Evolutionary conservation across 92 coral and sea anemone species (phyloP).

Genomic region (Muricea muricata): DNA sequence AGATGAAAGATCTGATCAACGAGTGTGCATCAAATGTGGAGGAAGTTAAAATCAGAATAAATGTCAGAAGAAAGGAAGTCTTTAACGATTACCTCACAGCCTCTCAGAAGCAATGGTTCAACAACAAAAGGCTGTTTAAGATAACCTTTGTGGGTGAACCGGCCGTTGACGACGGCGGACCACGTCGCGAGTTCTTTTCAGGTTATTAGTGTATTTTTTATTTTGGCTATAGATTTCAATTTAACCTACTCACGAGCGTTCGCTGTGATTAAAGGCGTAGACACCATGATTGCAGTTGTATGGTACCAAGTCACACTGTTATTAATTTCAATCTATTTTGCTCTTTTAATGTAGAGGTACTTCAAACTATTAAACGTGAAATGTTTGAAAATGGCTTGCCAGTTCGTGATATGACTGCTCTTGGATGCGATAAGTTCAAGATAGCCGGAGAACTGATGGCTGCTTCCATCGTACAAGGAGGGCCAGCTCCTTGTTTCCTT

Average conservation of each 20-base stretch:
- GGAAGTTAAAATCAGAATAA: constrained; percentile 41
- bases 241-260: too few species aligned
- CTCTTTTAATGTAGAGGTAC: background rate
- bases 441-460: constrained; percentile 7
- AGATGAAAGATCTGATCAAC: background rate
- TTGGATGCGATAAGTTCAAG: background rate
- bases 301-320: too few species aligned
- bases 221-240: too few species aligned
- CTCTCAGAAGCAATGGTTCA: constrained; percentile 72
- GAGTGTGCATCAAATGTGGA: background rate
- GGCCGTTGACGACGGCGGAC: constrained; percentile 80
- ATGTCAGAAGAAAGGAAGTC: constrained; percentile 50
- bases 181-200: constrained; percentile 74
- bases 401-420: background rate
- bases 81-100: constrained; percentile 65
- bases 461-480: background rate
- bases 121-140: constrained; percentile 57
- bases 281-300: too few species aligned
- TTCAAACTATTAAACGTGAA: background rate
- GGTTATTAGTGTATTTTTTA: constrained; percentile 42
- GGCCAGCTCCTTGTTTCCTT: constrained; percentile 42
- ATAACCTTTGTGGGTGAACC: constrained; percentile 77
- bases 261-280: too few species aligned
- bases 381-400: background rate
- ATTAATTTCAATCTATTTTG: background rate